phyloP scores from a whole-genome alignment of 1,140 invertebrate genomes.

The Thrips palmi region DNA sequence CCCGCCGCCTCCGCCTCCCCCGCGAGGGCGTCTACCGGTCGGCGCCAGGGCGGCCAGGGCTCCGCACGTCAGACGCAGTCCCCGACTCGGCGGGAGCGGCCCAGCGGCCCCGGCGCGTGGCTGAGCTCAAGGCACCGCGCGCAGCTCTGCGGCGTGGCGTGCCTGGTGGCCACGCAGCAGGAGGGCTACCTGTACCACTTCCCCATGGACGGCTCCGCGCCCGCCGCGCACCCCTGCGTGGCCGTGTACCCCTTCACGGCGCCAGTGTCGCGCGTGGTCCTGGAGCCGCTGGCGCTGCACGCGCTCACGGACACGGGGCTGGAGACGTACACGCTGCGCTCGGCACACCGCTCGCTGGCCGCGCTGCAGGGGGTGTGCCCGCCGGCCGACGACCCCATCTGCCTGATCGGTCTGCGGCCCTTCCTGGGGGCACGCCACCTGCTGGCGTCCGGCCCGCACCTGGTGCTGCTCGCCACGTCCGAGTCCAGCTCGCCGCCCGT shows the following conservation, averaged over 20 bases:
- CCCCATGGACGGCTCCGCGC: conserved; percentile 17
- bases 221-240: conserved; percentile 12
- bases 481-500: conserved; percentile 25
- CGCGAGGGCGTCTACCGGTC: no score
- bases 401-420: conserved; percentile 48
- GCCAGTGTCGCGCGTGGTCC: conserved; percentile 38
- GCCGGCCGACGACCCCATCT: conserved; percentile 40
- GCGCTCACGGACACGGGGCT: conserved; percentile 57
- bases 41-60: no score
- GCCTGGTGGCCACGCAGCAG: conserved; percentile 31
- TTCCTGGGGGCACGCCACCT: conserved; percentile 51
- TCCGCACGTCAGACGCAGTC: conserved; percentile 18
- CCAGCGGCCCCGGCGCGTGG: no score
- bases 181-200: conserved; percentile 39
- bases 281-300: conserved; percentile 50
- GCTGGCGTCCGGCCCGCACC: conserved; percentile 34
- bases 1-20: no score
- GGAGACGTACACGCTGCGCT: conserved; percentile 54
- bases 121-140: conserved; percentile 14
- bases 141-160: conserved; percentile 20
- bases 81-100: conserved; percentile 17
- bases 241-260: conserved; percentile 46
- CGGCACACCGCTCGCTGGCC: conserved; percentile 27
- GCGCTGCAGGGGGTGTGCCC: conserved; percentile 30
- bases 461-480: conserved; percentile 42